Evolutionary conservation across 2,888 invertebrate genomes (phyloP), one percentile per base, ranked within the genome.

Genomic region (Oegoconia quadripuncta): DNA sequence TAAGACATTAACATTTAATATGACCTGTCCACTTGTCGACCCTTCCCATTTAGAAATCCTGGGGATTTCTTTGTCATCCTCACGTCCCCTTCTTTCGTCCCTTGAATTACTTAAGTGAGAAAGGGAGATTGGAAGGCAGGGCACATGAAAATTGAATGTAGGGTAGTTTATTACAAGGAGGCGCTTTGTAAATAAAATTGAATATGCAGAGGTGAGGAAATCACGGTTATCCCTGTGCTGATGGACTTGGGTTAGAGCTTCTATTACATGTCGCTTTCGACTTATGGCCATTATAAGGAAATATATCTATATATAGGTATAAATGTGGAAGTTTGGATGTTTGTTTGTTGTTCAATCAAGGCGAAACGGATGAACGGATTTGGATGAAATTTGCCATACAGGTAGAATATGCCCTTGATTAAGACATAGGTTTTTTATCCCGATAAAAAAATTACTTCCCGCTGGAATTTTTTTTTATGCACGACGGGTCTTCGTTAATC

Each of bases 151-250:
- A 73, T 77, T 79, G 73, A 64, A 75, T 73, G 72, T 53, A 54
- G 50, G 55, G 46, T 44, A 62, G 62, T 64, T 67, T 64, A 72
- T 65, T 70, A 69, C 65, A 55, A 49, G 59, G 58, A 55, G 63
- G 64, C 57, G 71, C 77, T 78, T 79, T 78, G 80, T 78, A 72
- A 78, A 79, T 75, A 80, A 78, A 82, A 86, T 84, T 81, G 78
- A 80, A 83, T 83, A 86, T 83, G 81, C 81, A 81, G 70, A 72
- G 64, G 73, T 78, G 73, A 69, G 65, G 64, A 82, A 86, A 86
- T 86, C 86, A 74, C 79, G 59, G 76, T 67, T 72, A 71, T 69
- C 66, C 64, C 44, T 55, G 59, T 55, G 50, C 46, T 58, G 63
- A 61, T 55, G 73, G 74, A 72, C 70, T 59, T 11, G 12, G 30